phyloP scores from a whole-genome alignment of 2,797 vertebrate genomes.

The Oceanodroma leucorhoa region DNA sequence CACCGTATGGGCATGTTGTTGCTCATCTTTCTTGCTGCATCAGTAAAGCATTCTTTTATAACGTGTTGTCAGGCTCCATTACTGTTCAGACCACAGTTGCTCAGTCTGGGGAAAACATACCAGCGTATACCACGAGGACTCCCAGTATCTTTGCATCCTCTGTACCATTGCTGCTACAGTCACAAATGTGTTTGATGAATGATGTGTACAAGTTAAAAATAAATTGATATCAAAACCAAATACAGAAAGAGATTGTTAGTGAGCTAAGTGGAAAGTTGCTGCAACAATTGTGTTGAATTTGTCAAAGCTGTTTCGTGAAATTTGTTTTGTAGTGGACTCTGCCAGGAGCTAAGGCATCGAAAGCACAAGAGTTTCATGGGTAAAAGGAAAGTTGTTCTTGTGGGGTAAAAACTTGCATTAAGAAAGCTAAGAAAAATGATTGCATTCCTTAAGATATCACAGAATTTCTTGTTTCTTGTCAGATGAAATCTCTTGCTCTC shows the following conservation, averaged over 20 bases:
- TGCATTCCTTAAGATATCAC: not conserved
- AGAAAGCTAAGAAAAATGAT: not conserved
- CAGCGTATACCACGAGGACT: rapidly evolving
- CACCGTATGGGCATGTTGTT: rapidly evolving
- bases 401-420: not conserved
- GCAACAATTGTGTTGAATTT: not conserved
- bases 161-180: not conserved
- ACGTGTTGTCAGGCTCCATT: not conserved
- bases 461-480: not conserved
- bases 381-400: not conserved
- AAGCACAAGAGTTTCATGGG: not conserved
- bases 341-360: not conserved
- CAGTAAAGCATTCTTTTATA: not conserved
- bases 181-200: not conserved
- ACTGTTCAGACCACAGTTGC: not conserved
- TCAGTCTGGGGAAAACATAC: not conserved
- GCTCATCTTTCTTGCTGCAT: not conserved
- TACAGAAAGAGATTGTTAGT: not conserved
- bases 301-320: not conserved
- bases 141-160: not conserved
- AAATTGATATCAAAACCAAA: not conserved
- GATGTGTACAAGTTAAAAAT: not conserved
- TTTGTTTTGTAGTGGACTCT: not conserved
- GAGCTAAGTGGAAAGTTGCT: not conserved
- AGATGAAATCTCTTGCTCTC: not conserved